These are phyloP conservation scores for Melanotaenia parkinsoni DNA, from an alignment of 2,797 vertebrate species.

Conservation along the genomic window DNA sequence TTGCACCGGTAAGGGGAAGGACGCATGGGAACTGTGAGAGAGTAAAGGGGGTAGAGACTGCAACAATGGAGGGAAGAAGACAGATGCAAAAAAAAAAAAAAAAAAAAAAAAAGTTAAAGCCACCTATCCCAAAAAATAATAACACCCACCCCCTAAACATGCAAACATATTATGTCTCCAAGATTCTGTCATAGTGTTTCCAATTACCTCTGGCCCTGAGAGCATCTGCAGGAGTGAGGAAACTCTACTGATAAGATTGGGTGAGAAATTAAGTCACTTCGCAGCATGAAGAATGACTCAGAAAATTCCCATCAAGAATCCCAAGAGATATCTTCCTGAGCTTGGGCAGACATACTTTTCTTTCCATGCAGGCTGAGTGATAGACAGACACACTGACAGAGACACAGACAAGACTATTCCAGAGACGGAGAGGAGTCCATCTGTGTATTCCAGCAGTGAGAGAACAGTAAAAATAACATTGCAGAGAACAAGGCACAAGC, in stretches of 20 bases:
- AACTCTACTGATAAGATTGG: conserved; percentile 52
- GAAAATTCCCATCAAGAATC: conserved; percentile 62
- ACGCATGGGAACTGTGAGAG: conserved; percentile 41
- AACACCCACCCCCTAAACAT: conserved; percentile 33
- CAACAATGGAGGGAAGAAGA: conserved; percentile 27
- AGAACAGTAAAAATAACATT: conserved; percentile 68
- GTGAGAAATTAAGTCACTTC: conserved; percentile 65
- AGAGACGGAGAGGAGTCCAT: conserved; percentile 54
- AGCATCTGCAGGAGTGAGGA: conserved; percentile 48
- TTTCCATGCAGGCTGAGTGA: conserved; percentile 39
- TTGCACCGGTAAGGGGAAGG: conserved; percentile 60
- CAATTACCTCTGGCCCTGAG: conserved; percentile 58
- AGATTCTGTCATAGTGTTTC: conserved; percentile 39
- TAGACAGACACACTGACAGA: conserved; percentile 33
- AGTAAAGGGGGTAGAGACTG: conserved; percentile 42
- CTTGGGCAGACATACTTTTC: conserved; percentile 40
- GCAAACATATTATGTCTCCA: conserved; percentile 56
- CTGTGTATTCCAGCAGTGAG: conserved; percentile 60
- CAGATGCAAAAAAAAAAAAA: neutral
- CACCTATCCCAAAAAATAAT: conserved; percentile 39
- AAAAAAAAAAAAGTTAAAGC: conserved; percentile 31
- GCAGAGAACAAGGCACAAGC: conserved; percentile 49
- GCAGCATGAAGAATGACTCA: conserved; percentile 58
- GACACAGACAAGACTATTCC: conserved; percentile 28
- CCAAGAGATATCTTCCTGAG: conserved; percentile 42